A percentile compares a stretch with the other conserved stretches of the same genome.
Conservation (phyloP, 2,888 invertebrate species). For the Lucinisca nassula region DNA sequence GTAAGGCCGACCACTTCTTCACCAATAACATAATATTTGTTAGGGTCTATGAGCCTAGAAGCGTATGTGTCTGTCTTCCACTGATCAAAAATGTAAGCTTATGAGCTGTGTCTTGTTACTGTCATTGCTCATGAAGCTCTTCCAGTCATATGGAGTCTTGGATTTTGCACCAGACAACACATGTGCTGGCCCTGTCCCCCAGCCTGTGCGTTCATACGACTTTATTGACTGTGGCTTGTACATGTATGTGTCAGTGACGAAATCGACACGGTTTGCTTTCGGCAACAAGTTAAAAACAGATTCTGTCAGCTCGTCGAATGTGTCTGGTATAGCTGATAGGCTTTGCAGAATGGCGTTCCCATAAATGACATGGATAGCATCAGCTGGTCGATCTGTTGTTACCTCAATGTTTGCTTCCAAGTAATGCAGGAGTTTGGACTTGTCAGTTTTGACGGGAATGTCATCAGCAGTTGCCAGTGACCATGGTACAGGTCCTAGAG, state of each 20-base stretch:
- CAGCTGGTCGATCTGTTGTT: neutral
- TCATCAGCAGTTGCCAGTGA: conserved; percentile 33
- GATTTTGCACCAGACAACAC: conserved; percentile 12
- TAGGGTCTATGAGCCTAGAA: too few relatives aligned
- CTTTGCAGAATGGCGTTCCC: neutral
- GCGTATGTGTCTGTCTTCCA: too few relatives aligned
- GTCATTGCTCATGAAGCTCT: too few relatives aligned
- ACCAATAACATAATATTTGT: too few relatives aligned
- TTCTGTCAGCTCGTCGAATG: neutral
- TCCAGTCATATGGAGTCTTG: neutral
- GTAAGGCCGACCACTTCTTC: too few relatives aligned
- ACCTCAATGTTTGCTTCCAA: neutral
- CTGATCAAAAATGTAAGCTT: too few relatives aligned
- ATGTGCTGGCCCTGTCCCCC: neutral
- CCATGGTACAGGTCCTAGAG: conserved; percentile 58
- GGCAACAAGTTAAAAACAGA: conserved; percentile 3
- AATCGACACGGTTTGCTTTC: neutral
- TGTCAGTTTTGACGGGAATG: conserved; percentile 20
- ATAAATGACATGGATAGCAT: neutral
- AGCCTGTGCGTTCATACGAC: neutral
- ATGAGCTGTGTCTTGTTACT: too few relatives aligned
- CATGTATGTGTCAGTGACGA: conserved; percentile 21
- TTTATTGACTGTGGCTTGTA: neutral
- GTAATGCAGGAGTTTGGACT: conserved; percentile 15
- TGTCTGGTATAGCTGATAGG: neutral